Percentiles rank a stretch among this genome's conserved stretches.
Evolutionary conservation across 2,797 vertebrate genomes (phyloP).

Genomic region (Euthynnus affinis): DNA sequence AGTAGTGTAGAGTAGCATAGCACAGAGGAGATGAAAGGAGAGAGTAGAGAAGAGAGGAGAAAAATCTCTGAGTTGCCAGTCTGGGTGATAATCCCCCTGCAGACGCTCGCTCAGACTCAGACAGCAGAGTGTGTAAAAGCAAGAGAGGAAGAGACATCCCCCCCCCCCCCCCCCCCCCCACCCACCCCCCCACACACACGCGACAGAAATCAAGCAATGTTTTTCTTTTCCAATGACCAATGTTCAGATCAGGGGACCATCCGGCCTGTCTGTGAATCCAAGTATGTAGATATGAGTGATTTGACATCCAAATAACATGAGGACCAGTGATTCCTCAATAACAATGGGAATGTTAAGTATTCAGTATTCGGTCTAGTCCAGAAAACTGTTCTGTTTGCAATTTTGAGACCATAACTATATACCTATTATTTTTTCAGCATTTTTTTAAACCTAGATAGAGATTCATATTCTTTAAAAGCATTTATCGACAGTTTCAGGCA

Average conservation of each 20-base stretch:
- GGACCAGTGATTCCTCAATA: not conserved
- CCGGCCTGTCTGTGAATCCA: slow-evolving; percentile 16
- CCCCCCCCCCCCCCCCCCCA: slow-evolving; percentile 39
- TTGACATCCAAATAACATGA: slow-evolving; percentile 10
- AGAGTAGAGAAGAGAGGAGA: not conserved
- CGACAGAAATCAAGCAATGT: slow-evolving; percentile 45
- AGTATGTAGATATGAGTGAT: slow-evolving; percentile 5
- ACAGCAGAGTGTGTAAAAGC: slow-evolving; percentile 57
- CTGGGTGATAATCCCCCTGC: slow-evolving; percentile 72
- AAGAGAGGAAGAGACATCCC: slow-evolving; percentile 51
- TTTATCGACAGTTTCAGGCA: not conserved
- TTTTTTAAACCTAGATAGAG: too few relatives aligned
- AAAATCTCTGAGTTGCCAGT: slow-evolving; percentile 29
- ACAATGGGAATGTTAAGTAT: not conserved
- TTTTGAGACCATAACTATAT: not conserved
- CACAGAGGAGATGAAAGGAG: not conserved
- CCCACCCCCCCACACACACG: not conserved
- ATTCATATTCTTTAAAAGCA: too few relatives aligned
- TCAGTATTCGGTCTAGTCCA: not conserved
- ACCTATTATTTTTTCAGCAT: too few relatives aligned
- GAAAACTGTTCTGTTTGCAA: not conserved
- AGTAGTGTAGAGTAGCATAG: too few relatives aligned
- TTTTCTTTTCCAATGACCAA: slow-evolving; percentile 51
- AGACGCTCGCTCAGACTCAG: slow-evolving; percentile 69
- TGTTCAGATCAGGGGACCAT: slow-evolving; percentile 35